Evolutionary conservation across 2,888 invertebrate species (phyloP), one percentile per base, ranked within the genome.

Genomic region (Shargacucullia verbasci): DNA sequence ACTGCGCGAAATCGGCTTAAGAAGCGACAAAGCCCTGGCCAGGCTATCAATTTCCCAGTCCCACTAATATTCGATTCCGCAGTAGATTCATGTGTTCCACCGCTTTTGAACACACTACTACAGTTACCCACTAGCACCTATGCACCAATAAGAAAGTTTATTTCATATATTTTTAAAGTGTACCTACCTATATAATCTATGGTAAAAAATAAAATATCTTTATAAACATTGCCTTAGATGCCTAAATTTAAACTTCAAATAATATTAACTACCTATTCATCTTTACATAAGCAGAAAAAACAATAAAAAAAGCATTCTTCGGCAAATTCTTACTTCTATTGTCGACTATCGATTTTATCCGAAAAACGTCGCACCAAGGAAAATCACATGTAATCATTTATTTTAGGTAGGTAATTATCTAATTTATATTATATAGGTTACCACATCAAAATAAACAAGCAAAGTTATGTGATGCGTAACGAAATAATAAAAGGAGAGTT

Each of bases 1-100:
- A 87, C 83, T 84, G 83, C 81, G 72, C 73, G 78, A 68, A 81
- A 81, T 80, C 76, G 80, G 77, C 79, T 81, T 79, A 75, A 77
- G 80, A 76, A 76, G 73, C 76, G 73, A 79, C 76, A 78, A 65
- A 80, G 78, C 76, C 79, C 64, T 79, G 79, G 78, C 72, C 76
- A 76, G 62, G 74, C 81, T 76, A 87, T 86, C 79, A 82, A 86
- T 87, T 84, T 83, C 74, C 75, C 69, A 67, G 54, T 63, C 52
- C 66, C 70, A 66, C 69, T 78, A 76, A 80, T 80, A 80, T 78
- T 82, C 76, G 67, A 78, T 76, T 74, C 67, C 56, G 66, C 68
- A 61, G 75, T 69, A 52, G 49, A 71, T 60, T 65, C 67, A 69
- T 72, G 73, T 70, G 61, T 69, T 59, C 57, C 31, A 55, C 43